A percentile compares a stretch with the other conserved stretches of the same genome.
These are phyloP conservation scores for Julus scanicus DNA, from an alignment of 2,888 invertebrate genomes.

Conservation along the genomic window DNA sequence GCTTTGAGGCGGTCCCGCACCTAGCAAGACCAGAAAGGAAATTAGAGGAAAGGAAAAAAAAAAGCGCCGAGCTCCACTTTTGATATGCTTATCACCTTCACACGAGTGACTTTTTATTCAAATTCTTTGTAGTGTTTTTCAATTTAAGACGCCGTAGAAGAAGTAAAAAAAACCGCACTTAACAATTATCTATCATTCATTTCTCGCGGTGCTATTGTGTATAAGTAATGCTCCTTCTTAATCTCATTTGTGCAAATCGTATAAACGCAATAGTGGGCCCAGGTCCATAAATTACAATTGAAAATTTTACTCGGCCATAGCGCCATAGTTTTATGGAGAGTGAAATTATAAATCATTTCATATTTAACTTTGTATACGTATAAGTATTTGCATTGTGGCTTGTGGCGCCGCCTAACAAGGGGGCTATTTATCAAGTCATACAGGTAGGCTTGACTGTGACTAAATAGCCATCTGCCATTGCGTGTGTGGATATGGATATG, in stretches of 20 bases:
- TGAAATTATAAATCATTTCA: conserved; percentile 42
- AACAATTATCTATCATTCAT: conserved; percentile 47
- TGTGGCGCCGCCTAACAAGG: conserved; percentile 42
- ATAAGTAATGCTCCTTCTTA: conserved; percentile 9
- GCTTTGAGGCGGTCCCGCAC: neutral
- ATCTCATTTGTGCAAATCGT: conserved; percentile 22
- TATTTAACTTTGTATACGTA: neutral
- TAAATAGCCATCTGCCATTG: neutral
- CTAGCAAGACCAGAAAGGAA: neutral
- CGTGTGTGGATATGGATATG: conserved; percentile 38
- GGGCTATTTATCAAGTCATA: conserved; percentile 8
- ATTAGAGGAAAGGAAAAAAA: neutral
- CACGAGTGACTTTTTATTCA: conserved; percentile 42
- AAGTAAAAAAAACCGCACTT: neutral
- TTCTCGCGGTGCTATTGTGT: neutral
- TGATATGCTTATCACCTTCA: conserved; percentile 47
- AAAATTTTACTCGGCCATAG: neutral
- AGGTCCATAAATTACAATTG: neutral
- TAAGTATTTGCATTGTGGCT: neutral
- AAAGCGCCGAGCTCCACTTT: conserved; percentile 4
- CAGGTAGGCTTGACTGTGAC: neutral
- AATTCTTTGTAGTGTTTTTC: conserved; percentile 5
- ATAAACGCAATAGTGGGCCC: neutral
- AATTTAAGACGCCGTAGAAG: conserved; percentile 5
- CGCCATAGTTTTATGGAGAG: neutral